Evolutionary conservation across 2,113 vertebrate genomes (phyloP), one percentile per base, ranked within the genome.

Genomic region (Hydrolagus affinis): DNA sequence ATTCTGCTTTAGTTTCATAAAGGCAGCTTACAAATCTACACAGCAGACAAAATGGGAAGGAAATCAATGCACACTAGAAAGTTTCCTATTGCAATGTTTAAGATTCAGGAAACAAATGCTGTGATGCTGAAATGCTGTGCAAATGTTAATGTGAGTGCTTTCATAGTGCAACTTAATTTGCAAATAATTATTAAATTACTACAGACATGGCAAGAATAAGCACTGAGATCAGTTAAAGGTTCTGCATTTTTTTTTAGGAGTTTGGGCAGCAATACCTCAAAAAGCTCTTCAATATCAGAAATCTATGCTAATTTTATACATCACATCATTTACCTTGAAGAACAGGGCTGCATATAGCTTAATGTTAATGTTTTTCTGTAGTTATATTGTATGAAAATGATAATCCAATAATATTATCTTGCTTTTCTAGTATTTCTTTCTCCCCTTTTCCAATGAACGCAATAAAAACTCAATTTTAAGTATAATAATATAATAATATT

Each of bases 181-280:
- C 9, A 68, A 83, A 23, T 68, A 68, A 83, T 83, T 83, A 66
- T n/a, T 7, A 83, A 80, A 83, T 66, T 32, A 64, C 23, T 30
- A 64, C 15, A 14, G 76, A 62, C 28, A 44, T 62, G 60, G 32
- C 8, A 11, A 62, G 11, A 28, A 83, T 28, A 83, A 0, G 8
- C 28, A 66, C 0, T 83, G 8, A 59, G 32, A 19, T 66, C 66
- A 25, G 28, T 19, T 66, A 3, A 83, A 83, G 4, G 60, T 15
- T 11, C 25, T 66, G 14, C n/a, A 17, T 14, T 30, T 83, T 66
- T 44, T 44, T 59, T 66, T 25, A 30, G 15, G 0, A 19, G 8
- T 30, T 66, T 66, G 15, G 11, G 60, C 60, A 83, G 11, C 30
- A 0, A 66, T 21, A 28, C 4, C 30, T 62, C 60, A 30, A 23